These are phyloP conservation scores for Chaetops frenatus DNA, from an alignment of 2,113 vertebrate species.

Conservation along the genomic window DNA sequence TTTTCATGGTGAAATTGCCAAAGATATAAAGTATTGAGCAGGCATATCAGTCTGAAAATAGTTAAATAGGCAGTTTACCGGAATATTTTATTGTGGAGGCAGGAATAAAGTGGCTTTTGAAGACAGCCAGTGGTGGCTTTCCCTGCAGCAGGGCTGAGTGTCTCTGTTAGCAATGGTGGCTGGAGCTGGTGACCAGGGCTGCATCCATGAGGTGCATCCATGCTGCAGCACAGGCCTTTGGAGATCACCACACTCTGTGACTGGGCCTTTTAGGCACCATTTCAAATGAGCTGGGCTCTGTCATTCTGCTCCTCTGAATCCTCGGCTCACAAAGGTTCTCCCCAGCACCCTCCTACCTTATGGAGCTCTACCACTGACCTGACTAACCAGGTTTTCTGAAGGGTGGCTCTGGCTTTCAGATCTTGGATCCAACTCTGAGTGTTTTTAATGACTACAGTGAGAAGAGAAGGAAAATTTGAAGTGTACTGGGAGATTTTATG, in stretches of 20 bases:
- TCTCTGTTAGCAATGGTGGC: not conserved
- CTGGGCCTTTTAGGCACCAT: not conserved
- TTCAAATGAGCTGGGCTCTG: not conserved
- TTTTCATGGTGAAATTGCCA: conserved; percentile 2
- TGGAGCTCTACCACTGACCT: accelerated
- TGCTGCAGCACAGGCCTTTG: not conserved
- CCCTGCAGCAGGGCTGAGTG: too few species aligned
- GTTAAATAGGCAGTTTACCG: not conserved
- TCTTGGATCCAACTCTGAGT: not conserved
- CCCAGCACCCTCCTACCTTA: not conserved
- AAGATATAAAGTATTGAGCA: not conserved
- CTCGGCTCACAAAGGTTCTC: not conserved
- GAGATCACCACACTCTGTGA: not conserved
- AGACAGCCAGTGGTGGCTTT: not conserved
- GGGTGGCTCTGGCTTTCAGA: not conserved
- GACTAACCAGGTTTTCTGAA: not conserved
- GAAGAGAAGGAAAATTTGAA: not conserved
- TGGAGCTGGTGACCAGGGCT: accelerated
- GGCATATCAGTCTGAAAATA: conserved; percentile 22
- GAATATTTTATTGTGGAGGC: not conserved
- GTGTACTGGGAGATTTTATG: not conserved
- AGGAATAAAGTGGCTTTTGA: not conserved
- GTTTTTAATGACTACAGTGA: not conserved
- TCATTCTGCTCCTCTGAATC: not conserved
- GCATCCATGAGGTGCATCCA: not conserved